phyloP scores from a whole-genome alignment of 2,888 invertebrate species.

The Coremacera marginata region DNA sequence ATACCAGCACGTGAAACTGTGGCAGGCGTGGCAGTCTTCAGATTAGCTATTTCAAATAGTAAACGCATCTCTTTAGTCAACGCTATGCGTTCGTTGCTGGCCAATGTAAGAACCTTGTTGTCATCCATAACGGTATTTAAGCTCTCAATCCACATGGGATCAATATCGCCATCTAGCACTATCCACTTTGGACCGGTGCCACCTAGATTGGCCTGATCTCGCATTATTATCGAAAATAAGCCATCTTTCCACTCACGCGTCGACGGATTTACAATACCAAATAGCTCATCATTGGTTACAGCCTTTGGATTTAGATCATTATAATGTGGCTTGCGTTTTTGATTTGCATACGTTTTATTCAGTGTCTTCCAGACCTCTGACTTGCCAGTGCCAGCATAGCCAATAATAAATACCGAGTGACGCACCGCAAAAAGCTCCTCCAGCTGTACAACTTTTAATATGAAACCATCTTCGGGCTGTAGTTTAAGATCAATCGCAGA shows the following conservation, averaged over 20 bases:
- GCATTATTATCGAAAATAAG: slow-evolving; percentile 92
- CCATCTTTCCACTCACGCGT: slow-evolving; percentile 95
- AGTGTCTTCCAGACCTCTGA: slow-evolving; percentile 94
- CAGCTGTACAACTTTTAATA: slow-evolving; percentile 88
- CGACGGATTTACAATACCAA: slow-evolving; percentile 92
- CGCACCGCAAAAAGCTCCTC: slow-evolving; percentile 93
- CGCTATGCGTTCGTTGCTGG: slow-evolving; percentile 94
- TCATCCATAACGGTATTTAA: slow-evolving; percentile 98
- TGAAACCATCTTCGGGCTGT: slow-evolving; percentile 92
- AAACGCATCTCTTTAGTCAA: slow-evolving; percentile 89
- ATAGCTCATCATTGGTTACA: slow-evolving; percentile 94
- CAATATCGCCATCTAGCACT: slow-evolving; percentile 94
- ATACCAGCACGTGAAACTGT: slow-evolving; percentile 96
- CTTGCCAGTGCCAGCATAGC: slow-evolving; percentile 92
- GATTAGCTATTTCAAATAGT: slow-evolving; percentile 91
- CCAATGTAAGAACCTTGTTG: slow-evolving; percentile 92
- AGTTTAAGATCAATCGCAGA: slow-evolving; percentile 86
- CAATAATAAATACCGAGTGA: slow-evolving; percentile 91
- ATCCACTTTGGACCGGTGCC: slow-evolving; percentile 94
- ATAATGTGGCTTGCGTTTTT: slow-evolving; percentile 84
- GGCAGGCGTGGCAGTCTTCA: slow-evolving; percentile 94
- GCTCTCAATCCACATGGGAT: slow-evolving; percentile 99
- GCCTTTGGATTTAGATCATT: slow-evolving; percentile 96
- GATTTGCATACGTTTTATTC: slow-evolving; percentile 83
- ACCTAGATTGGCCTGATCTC: slow-evolving; percentile 91